Conservation (phyloP, 2,113 vertebrate genomes). For the Saccopteryx leptura region DNA sequence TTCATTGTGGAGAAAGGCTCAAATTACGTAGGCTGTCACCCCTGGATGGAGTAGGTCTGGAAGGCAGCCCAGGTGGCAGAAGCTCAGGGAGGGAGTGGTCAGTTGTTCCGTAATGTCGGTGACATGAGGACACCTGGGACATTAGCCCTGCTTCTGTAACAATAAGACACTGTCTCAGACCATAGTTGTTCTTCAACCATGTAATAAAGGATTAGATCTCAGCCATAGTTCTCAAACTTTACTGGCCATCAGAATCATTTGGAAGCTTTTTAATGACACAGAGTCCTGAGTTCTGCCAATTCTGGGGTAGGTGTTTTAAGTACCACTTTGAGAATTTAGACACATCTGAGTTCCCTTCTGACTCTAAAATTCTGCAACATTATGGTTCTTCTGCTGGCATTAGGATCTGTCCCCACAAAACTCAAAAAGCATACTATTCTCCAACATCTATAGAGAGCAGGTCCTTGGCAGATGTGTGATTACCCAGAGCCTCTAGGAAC, state of each 20-base stretch:
- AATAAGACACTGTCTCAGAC: not conserved
- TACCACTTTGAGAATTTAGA: not conserved
- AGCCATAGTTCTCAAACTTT: not conserved
- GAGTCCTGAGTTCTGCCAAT: not conserved
- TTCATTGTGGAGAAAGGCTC: not conserved
- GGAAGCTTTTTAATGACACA: not conserved
- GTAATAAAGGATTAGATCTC: not conserved
- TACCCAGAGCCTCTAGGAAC: not conserved
- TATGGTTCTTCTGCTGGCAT: not conserved
- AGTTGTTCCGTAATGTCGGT: not conserved
- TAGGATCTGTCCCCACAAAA: not conserved
- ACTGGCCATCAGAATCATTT: not conserved
- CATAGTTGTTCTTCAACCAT: not conserved
- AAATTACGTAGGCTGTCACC: not conserved
- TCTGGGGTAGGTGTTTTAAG: not conserved
- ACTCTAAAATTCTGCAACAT: not conserved
- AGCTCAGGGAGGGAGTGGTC: not conserved
- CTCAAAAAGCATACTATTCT: not conserved
- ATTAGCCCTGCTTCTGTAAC: not conserved
- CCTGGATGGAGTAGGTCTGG: not conserved
- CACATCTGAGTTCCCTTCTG: not conserved
- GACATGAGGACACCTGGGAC: not conserved
- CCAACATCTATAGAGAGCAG: not conserved
- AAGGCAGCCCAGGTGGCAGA: not conserved
- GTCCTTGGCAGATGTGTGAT: not conserved